A percentile compares a stretch with the other conserved stretches of the same genome.
These are phyloP conservation scores for Muntiacus reevesi DNA, from an alignment of 2,113 vertebrate species.

Conservation along the genomic window DNA sequence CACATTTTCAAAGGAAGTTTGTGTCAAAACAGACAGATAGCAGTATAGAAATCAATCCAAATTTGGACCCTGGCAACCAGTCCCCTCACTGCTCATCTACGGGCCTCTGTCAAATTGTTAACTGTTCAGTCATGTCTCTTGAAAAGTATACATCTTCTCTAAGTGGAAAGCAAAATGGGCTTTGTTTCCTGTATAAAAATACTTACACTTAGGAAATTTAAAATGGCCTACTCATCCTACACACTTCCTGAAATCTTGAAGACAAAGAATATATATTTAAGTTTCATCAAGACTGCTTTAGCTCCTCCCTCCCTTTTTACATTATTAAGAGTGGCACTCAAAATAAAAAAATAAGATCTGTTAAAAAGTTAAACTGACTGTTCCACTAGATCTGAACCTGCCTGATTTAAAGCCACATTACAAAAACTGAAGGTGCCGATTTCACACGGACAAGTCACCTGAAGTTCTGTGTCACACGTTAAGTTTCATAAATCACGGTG, in stretches of 20 bases:
- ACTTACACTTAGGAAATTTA: slow-evolving; percentile 64
- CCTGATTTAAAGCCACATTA: slow-evolving; percentile 76
- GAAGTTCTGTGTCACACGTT: slow-evolving; percentile 31
- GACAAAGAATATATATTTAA: slow-evolving; percentile 71
- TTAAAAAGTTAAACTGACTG: slow-evolving; percentile 81
- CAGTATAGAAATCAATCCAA: slow-evolving; percentile 66
- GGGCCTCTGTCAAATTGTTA: slow-evolving; percentile 40
- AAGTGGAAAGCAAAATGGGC: slow-evolving; percentile 71
- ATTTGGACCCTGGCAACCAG: slow-evolving; percentile 54
- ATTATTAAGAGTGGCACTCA: slow-evolving; percentile 75
- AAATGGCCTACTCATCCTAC: slow-evolving; percentile 66
- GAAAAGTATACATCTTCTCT: slow-evolving; percentile 56
- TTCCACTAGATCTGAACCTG: slow-evolving; percentile 67
- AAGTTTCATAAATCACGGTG: slow-evolving; percentile 51
- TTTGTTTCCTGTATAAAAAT: slow-evolving; percentile 75
- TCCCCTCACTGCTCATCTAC: slow-evolving; percentile 22
- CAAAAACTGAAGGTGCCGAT: slow-evolving; percentile 69
- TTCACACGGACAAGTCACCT: slow-evolving; percentile 65
- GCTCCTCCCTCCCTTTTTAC: slow-evolving; percentile 68
- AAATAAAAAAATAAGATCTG: slow-evolving; percentile 86
- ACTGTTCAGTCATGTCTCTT: slow-evolving; percentile 39
- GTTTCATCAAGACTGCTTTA: slow-evolving; percentile 71
- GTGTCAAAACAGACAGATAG: slow-evolving; percentile 71
- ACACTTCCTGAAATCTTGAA: slow-evolving; percentile 70
- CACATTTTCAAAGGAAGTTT: slow-evolving; percentile 76